Evolutionary conservation across 2,888 invertebrate species (phyloP).

Genomic region (Pimpla rufipes): DNA sequence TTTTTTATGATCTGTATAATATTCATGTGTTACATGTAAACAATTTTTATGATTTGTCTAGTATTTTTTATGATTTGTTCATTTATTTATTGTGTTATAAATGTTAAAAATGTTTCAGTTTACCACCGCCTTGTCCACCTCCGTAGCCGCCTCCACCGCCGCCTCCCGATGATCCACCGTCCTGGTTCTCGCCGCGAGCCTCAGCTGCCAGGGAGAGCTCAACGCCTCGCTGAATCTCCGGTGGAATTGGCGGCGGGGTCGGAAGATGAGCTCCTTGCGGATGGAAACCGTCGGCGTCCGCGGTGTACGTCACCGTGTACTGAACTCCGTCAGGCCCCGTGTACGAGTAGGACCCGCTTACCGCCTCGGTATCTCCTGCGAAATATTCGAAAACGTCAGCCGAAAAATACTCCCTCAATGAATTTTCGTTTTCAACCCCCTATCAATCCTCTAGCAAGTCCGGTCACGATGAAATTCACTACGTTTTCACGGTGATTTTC

Average conservation of each 20-base stretch:
- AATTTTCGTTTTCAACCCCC: background rate
- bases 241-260: slow-evolving; percentile 82
- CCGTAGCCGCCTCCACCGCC: slow-evolving; percentile 70
- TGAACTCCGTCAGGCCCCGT: slow-evolving; percentile 81
- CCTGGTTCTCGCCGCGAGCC: slow-evolving; percentile 82
- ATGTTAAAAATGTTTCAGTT: slow-evolving; percentile 25
- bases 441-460: too few species aligned
- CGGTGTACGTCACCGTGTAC: slow-evolving; percentile 80
- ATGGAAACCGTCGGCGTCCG: slow-evolving; percentile 81
- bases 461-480: too few species aligned
- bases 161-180: slow-evolving; percentile 75
- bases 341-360: slow-evolving; percentile 82
- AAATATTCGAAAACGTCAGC: background rate
- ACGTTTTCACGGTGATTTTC: too few species aligned
- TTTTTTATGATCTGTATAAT: too few species aligned
- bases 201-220: slow-evolving; percentile 81
- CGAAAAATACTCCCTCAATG: background rate
- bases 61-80: too few species aligned
- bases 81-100: slow-evolving; percentile 2
- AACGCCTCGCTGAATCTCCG: slow-evolving; percentile 81
- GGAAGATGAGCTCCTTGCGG: slow-evolving; percentile 80
- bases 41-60: too few species aligned
- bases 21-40: too few species aligned
- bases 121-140: slow-evolving; percentile 58
- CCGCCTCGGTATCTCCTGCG: slow-evolving; percentile 79